Evolutionary conservation across 2,888 invertebrate species (phyloP).

Genomic region (Hymenopus coronatus): DNA sequence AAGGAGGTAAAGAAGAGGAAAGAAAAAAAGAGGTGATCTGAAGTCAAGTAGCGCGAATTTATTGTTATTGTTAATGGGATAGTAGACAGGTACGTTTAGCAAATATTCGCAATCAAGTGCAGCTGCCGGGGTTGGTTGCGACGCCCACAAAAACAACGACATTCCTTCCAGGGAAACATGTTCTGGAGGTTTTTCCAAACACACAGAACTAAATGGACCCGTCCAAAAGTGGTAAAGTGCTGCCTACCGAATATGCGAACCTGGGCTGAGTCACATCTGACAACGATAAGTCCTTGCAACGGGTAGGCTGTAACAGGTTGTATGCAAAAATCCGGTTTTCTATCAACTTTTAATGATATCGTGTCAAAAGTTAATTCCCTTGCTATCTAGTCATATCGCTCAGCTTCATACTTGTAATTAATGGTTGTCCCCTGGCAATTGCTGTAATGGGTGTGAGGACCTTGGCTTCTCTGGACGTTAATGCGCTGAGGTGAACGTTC

Average conservation of each 20-base stretch:
- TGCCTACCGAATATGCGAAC: not conserved
- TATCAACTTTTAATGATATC: not conserved
- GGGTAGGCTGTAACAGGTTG: too few species aligned
- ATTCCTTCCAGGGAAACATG: not conserved
- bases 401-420: not conserved
- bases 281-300: not conserved
- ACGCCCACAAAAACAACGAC: not conserved
- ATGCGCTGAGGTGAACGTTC: not conserved
- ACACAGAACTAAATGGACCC: not conserved
- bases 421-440: not conserved
- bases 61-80: too few species aligned
- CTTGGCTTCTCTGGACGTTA: not conserved
- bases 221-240: not conserved
- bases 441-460: not conserved
- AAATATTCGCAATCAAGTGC: too few species aligned
- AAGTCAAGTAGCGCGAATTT: too few species aligned
- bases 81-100: too few species aligned
- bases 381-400: not conserved
- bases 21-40: too few species aligned
- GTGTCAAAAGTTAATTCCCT: not conserved
- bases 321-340: not conserved
- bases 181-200: not conserved
- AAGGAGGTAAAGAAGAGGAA: too few species aligned
- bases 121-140: too few species aligned
- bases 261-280: not conserved